phyloP scores from a whole-genome alignment of 2,888 invertebrate genomes.

The Atethmia centrago region DNA sequence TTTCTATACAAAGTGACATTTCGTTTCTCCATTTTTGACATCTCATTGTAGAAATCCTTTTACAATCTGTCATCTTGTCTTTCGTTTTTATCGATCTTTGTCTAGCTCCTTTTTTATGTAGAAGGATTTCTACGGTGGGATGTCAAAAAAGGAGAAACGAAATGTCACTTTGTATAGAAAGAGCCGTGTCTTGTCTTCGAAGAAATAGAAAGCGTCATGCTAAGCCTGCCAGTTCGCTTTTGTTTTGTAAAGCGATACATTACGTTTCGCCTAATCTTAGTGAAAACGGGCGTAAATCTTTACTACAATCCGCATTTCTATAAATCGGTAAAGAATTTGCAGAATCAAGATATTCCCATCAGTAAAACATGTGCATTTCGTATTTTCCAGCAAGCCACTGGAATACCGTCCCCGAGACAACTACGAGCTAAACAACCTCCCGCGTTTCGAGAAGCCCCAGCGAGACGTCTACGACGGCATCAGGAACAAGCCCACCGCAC shows the following conservation, averaged over 20 bases:
- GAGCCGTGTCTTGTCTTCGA: no score
- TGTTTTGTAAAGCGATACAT: background rate
- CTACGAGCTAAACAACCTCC: conserved; percentile 83
- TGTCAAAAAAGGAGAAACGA: no score
- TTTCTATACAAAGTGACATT: no score
- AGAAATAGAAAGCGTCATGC: no score
- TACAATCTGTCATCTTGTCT: no score
- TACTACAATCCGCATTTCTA: background rate
- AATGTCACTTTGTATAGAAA: no score
- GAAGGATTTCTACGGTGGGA: no score
- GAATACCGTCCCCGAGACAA: conserved; percentile 90
- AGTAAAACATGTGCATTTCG: background rate
- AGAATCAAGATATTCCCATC: background rate
- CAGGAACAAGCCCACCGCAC: conserved; percentile 84
- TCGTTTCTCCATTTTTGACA: no score
- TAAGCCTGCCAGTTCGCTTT: background rate
- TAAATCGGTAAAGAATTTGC: background rate
- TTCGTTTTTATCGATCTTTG: no score
- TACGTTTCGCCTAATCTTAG: no score
- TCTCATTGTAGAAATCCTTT: no score
- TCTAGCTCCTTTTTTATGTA: no score
- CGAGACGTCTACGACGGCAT: conserved; percentile 87
- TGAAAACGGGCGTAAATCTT: background rate
- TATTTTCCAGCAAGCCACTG: conserved; percentile 84
- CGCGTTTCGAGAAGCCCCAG: conserved; percentile 75